Percentiles rank a stretch among this genome's conserved stretches.
These are phyloP conservation scores for Ditylenchus weischeri DNA, from an alignment of 2,888 invertebrate species.

Conservation along the genomic window DNA sequence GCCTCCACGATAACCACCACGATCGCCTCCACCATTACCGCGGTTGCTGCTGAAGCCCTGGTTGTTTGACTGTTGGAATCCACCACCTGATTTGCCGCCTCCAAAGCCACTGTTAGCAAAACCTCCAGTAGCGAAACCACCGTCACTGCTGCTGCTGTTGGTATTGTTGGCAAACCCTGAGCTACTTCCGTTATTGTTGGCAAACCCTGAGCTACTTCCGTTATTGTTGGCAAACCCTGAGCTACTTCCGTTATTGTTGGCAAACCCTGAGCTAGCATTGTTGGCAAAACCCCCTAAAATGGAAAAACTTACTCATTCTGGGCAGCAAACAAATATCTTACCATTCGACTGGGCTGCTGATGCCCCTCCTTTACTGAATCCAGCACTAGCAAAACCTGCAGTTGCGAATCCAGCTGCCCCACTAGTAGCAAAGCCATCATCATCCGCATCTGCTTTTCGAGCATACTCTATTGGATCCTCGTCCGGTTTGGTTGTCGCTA, in stretches of 20 bases:
- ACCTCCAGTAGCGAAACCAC: conserved; percentile 5
- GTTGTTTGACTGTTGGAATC: background rate
- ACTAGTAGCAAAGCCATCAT: conserved; percentile 8
- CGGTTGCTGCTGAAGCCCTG: background rate
- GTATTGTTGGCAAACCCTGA: background rate
- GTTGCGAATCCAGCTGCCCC: conserved; percentile 18
- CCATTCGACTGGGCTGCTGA: too few species aligned
- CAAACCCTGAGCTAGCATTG: too few species aligned
- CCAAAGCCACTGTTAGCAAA: conserved; percentile 16
- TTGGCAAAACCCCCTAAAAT: too few species aligned
- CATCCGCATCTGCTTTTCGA: background rate
- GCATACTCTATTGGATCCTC: background rate
- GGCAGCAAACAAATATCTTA: too few species aligned
- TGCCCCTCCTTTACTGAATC: too few species aligned
- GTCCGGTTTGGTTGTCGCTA: background rate
- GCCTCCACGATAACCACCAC: conserved; percentile 2
- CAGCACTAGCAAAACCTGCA: conserved; percentile 10
- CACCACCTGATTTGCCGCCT: conserved; percentile 15
- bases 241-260: too few species aligned
- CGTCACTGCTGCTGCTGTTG: background rate
- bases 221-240: background rate
- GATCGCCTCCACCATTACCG: conserved; percentile 1
- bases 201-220: too few species aligned
- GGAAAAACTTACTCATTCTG: too few species aligned
- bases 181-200: background rate